Evolutionary conservation across 2,797 vertebrate species (phyloP).

Genomic region (Ara ararauna): DNA sequence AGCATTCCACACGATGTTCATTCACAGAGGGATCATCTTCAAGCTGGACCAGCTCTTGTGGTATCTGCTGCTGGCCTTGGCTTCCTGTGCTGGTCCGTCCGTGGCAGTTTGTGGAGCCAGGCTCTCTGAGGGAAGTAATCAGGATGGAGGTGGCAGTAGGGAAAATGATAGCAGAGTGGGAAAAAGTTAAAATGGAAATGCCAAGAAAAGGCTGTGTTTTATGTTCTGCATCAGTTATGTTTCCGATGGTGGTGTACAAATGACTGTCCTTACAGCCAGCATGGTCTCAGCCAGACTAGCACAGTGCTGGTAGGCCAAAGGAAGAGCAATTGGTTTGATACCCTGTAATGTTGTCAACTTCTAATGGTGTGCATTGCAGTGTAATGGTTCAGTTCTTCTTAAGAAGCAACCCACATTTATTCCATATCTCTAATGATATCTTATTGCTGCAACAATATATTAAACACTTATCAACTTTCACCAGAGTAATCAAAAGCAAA

Average conservation of each 20-base stretch:
- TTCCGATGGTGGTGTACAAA: not conserved
- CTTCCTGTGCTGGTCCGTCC: not conserved
- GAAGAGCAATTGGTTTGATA: no score
- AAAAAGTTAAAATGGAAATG: not conserved
- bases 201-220: no score
- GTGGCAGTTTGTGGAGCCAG: no score
- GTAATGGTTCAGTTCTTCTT: not conserved
- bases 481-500: not conserved
- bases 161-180: accelerated
- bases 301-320: no score
- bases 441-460: not conserved
- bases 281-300: not conserved
- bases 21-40: no score
- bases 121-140: not conserved
- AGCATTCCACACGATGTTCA: accelerated
- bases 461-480: not conserved
- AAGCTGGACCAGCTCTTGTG: not conserved
- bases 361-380: accelerated
- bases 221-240: accelerated
- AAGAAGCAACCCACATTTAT: not conserved
- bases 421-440: not conserved
- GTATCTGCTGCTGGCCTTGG: accelerated
- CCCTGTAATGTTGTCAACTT: not conserved
- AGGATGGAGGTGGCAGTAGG: not conserved
- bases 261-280: not conserved